A percentile compares a stretch with the other conserved stretches of the same genome.
Conservation (phyloP, 2,113 vertebrate genomes). For the Urocitellus parryii region DNA sequence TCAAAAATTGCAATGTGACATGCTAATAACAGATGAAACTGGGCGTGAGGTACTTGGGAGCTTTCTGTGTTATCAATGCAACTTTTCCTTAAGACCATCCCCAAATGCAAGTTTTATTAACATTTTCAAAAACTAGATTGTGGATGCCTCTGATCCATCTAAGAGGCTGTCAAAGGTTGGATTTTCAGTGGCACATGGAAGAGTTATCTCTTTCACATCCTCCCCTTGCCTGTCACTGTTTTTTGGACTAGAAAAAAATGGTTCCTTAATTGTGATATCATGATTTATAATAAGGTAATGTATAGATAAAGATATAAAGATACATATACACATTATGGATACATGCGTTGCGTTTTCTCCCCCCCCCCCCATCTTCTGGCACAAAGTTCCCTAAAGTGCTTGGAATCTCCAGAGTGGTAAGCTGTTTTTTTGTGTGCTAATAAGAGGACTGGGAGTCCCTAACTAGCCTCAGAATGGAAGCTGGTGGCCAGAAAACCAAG, state of each 20-base stretch:
- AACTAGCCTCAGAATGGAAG: no score
- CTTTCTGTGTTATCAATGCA: neutral
- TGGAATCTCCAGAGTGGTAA: neutral
- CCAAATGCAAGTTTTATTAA: neutral
- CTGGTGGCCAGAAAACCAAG: neutral
- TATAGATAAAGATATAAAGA: neutral
- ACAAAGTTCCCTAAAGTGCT: neutral
- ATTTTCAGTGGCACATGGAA: neutral
- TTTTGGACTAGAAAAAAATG: neutral
- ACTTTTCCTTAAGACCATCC: neutral
- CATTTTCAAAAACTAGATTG: neutral
- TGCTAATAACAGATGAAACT: neutral
- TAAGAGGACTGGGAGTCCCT: neutral
- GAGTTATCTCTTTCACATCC: neutral
- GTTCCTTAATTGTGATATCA: neutral
- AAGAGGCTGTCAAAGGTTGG: neutral
- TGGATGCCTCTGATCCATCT: neutral
- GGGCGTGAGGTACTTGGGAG: neutral
- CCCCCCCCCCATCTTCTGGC: neutral
- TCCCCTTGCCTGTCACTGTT: neutral
- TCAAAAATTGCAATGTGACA: neutral
- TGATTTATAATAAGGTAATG: neutral
- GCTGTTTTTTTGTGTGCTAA: neutral
- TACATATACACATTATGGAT: neutral
- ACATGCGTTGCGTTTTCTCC: neutral